Evolutionary conservation across 2,888 invertebrate species (phyloP).

Genomic region (Hydriomena furcata): DNA sequence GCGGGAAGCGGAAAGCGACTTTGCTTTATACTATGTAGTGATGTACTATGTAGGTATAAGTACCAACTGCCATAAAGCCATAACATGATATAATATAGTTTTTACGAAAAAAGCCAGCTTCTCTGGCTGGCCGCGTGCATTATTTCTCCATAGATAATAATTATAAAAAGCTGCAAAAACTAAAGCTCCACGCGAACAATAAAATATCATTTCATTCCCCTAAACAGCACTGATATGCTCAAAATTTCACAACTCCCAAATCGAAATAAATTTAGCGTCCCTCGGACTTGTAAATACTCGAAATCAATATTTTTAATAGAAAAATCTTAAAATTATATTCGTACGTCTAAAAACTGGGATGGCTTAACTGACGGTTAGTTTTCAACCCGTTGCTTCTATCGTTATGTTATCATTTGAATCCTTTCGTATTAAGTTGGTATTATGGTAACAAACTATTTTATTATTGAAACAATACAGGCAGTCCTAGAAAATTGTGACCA

Average conservation of each 20-base stretch:
- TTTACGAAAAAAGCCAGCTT: too few relatives aligned
- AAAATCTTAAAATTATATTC: constrained; percentile 31
- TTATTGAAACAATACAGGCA: background rate
- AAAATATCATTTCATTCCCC: constrained; percentile 41
- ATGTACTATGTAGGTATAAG: too few relatives aligned
- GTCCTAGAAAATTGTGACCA: background rate
- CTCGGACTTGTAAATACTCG: constrained; percentile 44
- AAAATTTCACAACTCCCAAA: constrained; percentile 67
- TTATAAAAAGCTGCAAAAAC: constrained; percentile 1
- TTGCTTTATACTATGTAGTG: too few relatives aligned
- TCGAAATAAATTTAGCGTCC: constrained; percentile 61
- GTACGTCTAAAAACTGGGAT: constrained; percentile 30
- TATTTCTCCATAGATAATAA: background rate
- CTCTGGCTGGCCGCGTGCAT: too few relatives aligned
- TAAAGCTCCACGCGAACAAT: background rate
- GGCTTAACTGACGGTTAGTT: constrained; percentile 32
- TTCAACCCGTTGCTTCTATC: constrained; percentile 13
- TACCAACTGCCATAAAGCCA: too few relatives aligned
- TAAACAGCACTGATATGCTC: constrained; percentile 69
- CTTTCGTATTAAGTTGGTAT: background rate
- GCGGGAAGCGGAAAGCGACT: too few relatives aligned
- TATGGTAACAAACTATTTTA: background rate
- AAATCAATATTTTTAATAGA: constrained; percentile 29
- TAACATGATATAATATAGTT: too few relatives aligned
- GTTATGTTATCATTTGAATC: constrained; percentile 20